A percentile compares a stretch with the other conserved stretches of the same genome.
These are phyloP conservation scores for Mobula hypostoma DNA, from an alignment of 2,113 vertebrate genomes.

Conservation along the genomic window DNA sequence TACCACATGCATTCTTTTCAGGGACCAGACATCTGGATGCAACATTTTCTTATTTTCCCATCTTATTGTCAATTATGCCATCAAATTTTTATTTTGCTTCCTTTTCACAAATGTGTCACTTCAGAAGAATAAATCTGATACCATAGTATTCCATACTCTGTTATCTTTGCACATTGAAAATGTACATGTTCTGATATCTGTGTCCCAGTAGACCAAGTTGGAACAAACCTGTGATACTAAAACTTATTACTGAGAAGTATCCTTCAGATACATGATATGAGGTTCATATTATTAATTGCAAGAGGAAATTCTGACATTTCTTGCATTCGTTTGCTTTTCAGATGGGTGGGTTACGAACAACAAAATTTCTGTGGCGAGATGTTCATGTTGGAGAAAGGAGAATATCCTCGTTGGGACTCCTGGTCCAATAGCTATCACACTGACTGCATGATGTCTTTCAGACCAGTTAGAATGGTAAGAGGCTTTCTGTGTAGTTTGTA, in stretches of 20 bases:
- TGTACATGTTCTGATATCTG: neutral
- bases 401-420: slow-evolving; percentile 73
- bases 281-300: neutral
- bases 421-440: slow-evolving; percentile 73
- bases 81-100: neutral
- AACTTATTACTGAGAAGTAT: neutral
- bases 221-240: neutral
- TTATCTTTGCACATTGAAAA: neutral
- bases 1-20: neutral
- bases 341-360: slow-evolving; percentile 70
- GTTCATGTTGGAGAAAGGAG: slow-evolving; percentile 73
- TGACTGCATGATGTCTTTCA: slow-evolving; percentile 65
- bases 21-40: neutral
- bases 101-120: neutral
- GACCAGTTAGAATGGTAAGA: slow-evolving; percentile 64
- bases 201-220: neutral
- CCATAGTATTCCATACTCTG: neutral
- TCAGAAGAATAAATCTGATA: neutral
- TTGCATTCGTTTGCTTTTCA: slow-evolving; percentile 42
- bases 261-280: neutral
- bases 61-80: neutral
- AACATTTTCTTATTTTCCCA: neutral
- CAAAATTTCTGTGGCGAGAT: slow-evolving; percentile 68
- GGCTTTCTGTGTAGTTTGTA: neutral
- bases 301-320: neutral